Conservation (phyloP, 2,113 vertebrate genomes). For the Pygoscelis antarcticus region DNA sequence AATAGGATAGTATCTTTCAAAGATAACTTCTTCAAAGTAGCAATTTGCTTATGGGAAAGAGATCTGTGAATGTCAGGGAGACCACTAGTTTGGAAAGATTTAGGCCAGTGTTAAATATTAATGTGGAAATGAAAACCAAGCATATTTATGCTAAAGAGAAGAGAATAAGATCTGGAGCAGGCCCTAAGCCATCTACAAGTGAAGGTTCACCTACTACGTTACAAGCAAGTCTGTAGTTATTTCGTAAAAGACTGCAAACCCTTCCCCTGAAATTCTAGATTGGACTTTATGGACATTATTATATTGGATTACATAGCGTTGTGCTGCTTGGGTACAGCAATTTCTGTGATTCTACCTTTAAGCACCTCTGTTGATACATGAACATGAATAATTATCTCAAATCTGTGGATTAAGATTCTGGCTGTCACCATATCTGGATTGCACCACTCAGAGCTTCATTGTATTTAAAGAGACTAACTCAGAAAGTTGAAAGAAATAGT, state of each 20-base stretch:
- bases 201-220: background rate
- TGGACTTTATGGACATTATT: background rate
- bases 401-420: background rate
- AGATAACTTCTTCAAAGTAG: background rate
- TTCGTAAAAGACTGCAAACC: background rate
- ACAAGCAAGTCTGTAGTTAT: background rate
- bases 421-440: background rate
- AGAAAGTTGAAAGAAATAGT: background rate
- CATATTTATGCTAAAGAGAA: background rate
- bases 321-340: background rate
- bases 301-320: background rate
- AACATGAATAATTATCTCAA: background rate
- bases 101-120: background rate
- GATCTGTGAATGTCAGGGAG: background rate
- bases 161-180: background rate
- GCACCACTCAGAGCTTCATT: background rate
- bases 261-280: background rate
- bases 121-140: background rate
- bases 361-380: fast-evolving
- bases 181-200: background rate
- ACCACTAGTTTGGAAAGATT: background rate
- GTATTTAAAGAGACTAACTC: background rate
- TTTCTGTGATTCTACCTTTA: background rate
- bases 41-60: background rate
- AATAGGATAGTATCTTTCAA: background rate